Percentiles rank a stretch among this genome's conserved stretches.
These are phyloP conservation scores for Leucophenga varia DNA, from an alignment of 1,140 invertebrate genomes.

Conservation along the genomic window DNA sequence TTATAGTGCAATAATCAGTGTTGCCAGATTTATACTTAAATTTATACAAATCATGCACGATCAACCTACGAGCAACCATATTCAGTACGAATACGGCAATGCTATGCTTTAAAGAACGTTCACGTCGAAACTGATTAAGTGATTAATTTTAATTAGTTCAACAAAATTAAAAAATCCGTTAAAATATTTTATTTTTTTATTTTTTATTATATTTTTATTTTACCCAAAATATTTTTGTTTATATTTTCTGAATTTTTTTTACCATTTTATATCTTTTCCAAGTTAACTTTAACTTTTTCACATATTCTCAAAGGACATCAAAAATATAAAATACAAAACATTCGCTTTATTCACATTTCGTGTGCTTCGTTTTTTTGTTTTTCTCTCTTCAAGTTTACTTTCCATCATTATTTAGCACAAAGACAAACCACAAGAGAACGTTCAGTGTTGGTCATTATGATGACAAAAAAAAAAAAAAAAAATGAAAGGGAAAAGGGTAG, in stretches of 20 bases:
- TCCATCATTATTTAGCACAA: conserved; percentile 51
- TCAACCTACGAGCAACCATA: too few relatives aligned
- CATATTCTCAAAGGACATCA: conserved; percentile 50
- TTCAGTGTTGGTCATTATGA: background rate
- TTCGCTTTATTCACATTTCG: conserved; percentile 24
- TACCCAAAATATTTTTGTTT: conserved; percentile 17
- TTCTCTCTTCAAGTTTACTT: conserved; percentile 35
- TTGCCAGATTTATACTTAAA: too few relatives aligned
- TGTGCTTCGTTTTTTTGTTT: conserved; percentile 20
- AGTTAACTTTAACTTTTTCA: conserved; percentile 44
- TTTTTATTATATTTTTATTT: conserved; percentile 12
- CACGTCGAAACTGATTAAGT: too few relatives aligned
- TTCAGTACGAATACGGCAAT: too few relatives aligned
- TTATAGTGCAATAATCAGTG: too few relatives aligned
- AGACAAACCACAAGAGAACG: conserved; percentile 37
- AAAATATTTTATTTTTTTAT: conserved; percentile 12
- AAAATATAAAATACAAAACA: conserved; percentile 46
- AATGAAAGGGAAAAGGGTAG: too few relatives aligned
- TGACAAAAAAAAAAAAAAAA: too few relatives aligned
- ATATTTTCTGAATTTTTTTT: conserved; percentile 24
- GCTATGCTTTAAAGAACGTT: too few relatives aligned
- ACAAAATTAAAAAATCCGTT: too few relatives aligned
- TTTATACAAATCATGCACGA: too few relatives aligned
- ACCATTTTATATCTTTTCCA: conserved; percentile 9
- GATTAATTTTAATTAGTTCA: too few relatives aligned